A percentile compares a stretch with the other conserved stretches of the same genome.
These are phyloP conservation scores for Cephus cinctus DNA, from an alignment of 1,140 invertebrate genomes.

Conservation along the genomic window DNA sequence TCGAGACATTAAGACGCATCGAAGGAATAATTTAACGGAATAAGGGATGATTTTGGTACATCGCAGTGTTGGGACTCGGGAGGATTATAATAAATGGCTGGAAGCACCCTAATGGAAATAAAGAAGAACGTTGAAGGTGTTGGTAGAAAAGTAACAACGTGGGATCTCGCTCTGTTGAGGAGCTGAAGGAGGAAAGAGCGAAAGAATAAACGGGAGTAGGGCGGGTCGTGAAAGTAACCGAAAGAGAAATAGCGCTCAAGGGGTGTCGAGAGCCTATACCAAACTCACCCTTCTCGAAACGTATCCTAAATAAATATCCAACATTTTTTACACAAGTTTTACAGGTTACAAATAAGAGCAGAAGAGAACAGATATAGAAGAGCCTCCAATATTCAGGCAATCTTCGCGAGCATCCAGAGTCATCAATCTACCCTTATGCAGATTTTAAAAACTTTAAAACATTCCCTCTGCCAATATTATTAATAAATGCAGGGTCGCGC, in stretches of 20 bases:
- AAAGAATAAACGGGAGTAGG: not conserved
- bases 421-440: too few species aligned
- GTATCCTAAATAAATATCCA: slow-evolving; percentile 37
- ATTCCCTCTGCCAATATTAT: too few species aligned
- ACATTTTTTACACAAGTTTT: slow-evolving; percentile 21
- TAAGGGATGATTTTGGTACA: slow-evolving; percentile 25
- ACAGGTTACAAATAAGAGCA: slow-evolving; percentile 19
- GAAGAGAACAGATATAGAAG: not conserved
- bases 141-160: slow-evolving; percentile 9
- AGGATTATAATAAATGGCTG: slow-evolving; percentile 34
- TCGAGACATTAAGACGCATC: slow-evolving; percentile 21
- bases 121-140: slow-evolving; percentile 27
- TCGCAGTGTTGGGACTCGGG: not conserved
- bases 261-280: slow-evolving; percentile 25
- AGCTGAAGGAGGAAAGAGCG: not conserved
- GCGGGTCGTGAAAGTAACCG: not conserved
- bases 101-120: slow-evolving; percentile 33
- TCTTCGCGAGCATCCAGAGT: too few species aligned
- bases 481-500: too few species aligned
- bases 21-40: slow-evolving; percentile 29
- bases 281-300: slow-evolving; percentile 15
- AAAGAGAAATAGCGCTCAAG: slow-evolving; percentile 27
- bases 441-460: too few species aligned
- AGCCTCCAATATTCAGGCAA: too few species aligned
- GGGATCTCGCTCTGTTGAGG: not conserved